Base-by-base conservation (phyloP, 2,113 vertebrate genomes). In the Neodontobutis hainanensis region DNA sequence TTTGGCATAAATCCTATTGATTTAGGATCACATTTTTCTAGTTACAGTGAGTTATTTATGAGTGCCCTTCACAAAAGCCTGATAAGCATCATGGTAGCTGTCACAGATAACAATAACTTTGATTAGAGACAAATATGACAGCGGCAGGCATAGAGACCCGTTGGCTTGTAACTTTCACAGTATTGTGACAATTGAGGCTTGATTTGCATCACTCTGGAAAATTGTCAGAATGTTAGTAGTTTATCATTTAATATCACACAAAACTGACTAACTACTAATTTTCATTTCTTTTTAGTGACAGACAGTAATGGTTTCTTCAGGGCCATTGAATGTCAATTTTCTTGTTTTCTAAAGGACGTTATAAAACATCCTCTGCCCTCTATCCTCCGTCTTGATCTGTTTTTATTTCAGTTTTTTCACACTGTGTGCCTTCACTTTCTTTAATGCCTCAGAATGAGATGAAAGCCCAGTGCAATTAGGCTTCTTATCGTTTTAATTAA, bases 401-500 rank as follows among this genome's bases (percentile, higher is more conserved):
- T 77, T 85, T 86, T 82, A 76, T 83, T 83, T 83, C 69, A 57
- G 35, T 82, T 85, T 78, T 65, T 76, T 46, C 71, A 78, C 84
- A 82, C 78, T 82, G 75, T 80, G 75, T 75, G 88, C 81, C 78
- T 82, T 78, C 82, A 79, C 87, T 87, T 86, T 78, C 77, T 86
- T 88, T 89, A 88, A 90, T 86, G 84, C 74, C 82, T 90, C 85
- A 65, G 78, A 87, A 86, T 78, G 78, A 90, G 85, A 90, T 85
- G 85, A 90, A 89, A 89, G 82, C 88, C 89, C 88, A 90, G 89
- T 77, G 87, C 89, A 91, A 90, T 91, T 90, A 92, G 89, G 84
- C 90, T 89, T 90, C 92, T 93, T 92, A 92, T 92, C 91, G 88
- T 90, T 93, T 93, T 92, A 93, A 93, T 93, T 93, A 93, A 88